Percentiles rank a stretch among this genome's conserved stretches.
phyloP scores from a whole-genome alignment of 1,140 invertebrate genomes.

The Diachasmimorpha longicaudata region DNA sequence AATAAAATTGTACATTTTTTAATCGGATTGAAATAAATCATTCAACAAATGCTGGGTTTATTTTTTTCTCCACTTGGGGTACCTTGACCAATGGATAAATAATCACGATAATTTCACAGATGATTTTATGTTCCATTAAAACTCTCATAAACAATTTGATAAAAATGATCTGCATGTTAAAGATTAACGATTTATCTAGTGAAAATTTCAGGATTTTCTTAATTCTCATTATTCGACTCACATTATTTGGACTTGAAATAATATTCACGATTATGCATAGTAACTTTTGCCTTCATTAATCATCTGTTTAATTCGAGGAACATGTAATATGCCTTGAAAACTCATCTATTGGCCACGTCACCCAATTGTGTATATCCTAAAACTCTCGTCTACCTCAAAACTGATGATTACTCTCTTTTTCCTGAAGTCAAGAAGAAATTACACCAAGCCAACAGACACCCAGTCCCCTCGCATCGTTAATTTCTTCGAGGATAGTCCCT shows the following conservation, averaged over 20 bases:
- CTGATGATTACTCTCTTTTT: not conserved
- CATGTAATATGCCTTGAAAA: too few species aligned
- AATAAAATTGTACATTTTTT: not conserved
- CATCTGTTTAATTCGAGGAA: too few species aligned
- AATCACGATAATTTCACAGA: not conserved
- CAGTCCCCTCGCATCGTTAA: not conserved
- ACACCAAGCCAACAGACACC: not conserved
- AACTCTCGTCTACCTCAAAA: not conserved
- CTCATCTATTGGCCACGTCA: too few species aligned
- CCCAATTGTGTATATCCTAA: too few species aligned
- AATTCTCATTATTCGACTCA: too few species aligned
- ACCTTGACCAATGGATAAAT: too few species aligned
- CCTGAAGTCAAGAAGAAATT: not conserved
- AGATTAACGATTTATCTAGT: too few species aligned
- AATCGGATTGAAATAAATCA: conserved; percentile 4
- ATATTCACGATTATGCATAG: too few species aligned
- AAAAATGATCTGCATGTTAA: too few species aligned
- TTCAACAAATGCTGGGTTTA: not conserved
- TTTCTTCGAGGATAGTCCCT: not conserved
- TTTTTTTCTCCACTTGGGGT: not conserved
- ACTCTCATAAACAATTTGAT: not conserved
- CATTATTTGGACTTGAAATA: not conserved
- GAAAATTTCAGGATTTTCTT: not conserved
- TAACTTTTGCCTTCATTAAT: too few species aligned
- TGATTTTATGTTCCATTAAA: not conserved